Base-by-base conservation (phyloP, 2,888 invertebrate species). In the Drosophila conformis region DNA sequence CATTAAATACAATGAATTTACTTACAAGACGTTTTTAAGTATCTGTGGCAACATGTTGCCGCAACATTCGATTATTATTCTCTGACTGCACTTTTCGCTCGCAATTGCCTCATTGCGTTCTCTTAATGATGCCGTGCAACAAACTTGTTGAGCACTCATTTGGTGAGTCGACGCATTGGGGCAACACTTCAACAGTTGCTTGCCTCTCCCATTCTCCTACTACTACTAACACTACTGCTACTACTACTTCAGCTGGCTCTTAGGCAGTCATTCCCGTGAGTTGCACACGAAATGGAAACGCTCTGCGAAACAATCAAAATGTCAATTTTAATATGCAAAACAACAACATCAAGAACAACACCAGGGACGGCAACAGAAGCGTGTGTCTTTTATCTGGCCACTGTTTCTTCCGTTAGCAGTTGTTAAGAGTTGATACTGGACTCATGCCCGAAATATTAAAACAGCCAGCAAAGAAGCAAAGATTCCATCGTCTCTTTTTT, bases 131-230 rank as follows among this genome's bases (percentile, higher is more conserved):
- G 61, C 61, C 65, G 33, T 53, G 80, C 86, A 87, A 90, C 86
- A 87, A 87, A 90, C 87, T 46, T 87, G 87, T 87, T 87, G 87
- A 87, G 87, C 83, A 78, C 69, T 73, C 52, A 68, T 52, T 81
- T 83, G 87, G 86, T 87, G 87, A 87, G 90, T 87, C 86, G 81
- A 33, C 87, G 87, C 89, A 79, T 3, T 64, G 48, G 18, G 13
- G 38, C 54, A 31, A 27, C 75, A 75, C 78, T 83, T 88, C 83
- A 87, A 88, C 83, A 82, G 83, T 88, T 86, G 78, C 80, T 54
- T 86, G 67, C 48, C 68, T 61, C 57, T 67, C 25, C 2, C 15
- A 15, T 10, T 42, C 74, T 52, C 36, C 52, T 36, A 27, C 59
- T 8, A 8, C 18, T 36, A 42, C 53, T 51, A 42, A 25, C 15